phyloP scores from a whole-genome alignment of 1,140 invertebrate genomes.

The Archegozetes longisetosus region DNA sequence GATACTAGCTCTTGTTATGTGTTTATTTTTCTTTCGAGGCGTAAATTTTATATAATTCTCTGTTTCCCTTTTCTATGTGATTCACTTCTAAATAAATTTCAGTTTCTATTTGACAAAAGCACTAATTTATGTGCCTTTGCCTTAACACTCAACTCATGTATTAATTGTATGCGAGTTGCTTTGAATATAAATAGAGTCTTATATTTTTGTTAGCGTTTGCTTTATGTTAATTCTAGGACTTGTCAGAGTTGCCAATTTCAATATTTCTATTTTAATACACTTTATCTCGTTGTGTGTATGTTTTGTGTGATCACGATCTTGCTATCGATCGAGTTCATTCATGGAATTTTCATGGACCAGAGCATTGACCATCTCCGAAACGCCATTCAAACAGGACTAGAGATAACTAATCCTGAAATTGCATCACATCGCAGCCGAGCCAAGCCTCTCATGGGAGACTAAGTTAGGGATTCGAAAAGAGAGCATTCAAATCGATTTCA shows the following conservation, averaged over 20 bases:
- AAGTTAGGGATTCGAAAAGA: background rate
- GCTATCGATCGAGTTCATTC: too few species aligned
- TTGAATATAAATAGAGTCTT: too few species aligned
- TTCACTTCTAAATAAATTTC: background rate
- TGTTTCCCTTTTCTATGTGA: background rate
- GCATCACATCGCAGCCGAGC: background rate
- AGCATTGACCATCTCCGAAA: too few species aligned
- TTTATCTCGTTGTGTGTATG: too few species aligned
- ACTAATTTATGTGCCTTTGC: background rate
- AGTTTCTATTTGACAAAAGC: background rate
- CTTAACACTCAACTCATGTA: background rate
- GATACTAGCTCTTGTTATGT: background rate
- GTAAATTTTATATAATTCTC: background rate
- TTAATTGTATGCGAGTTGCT: too few species aligned
- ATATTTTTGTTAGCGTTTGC: too few species aligned
- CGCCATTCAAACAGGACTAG: background rate
- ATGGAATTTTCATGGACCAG: too few species aligned
- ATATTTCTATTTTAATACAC: too few species aligned
- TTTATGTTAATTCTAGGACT: too few species aligned
- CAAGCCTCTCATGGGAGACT: background rate
- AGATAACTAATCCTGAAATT: background rate
- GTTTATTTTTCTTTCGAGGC: background rate
- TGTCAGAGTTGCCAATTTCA: too few species aligned
- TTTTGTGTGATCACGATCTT: too few species aligned
- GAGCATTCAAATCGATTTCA: background rate